A percentile compares a stretch with the other conserved stretches of the same genome.
Conservation (phyloP, 2,113 vertebrate species). For the Ptyas mucosa region DNA sequence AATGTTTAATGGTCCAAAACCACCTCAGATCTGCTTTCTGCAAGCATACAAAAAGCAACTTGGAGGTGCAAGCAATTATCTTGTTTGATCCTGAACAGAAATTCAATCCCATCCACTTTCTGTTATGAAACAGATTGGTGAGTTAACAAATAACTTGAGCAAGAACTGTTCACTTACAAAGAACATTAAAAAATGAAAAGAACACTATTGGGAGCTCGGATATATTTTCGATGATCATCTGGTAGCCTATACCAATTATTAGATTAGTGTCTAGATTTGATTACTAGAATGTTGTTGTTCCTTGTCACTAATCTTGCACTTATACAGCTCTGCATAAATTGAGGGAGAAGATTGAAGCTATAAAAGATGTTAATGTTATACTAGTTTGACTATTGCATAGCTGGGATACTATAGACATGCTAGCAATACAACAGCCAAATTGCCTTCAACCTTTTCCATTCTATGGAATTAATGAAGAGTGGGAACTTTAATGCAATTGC, state of each 20-base stretch:
- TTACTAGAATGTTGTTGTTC: not conserved
- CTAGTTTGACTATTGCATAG: not conserved
- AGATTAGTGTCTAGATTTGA: not conserved
- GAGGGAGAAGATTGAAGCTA: not conserved
- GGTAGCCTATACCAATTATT: not conserved
- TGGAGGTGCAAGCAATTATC: not conserved
- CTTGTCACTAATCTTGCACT: not conserved
- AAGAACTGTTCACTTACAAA: not conserved
- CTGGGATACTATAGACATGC: not conserved
- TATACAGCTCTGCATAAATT: not conserved
- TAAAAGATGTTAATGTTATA: not conserved
- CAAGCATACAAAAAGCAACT: not conserved
- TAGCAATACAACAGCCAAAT: not conserved
- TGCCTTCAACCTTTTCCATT: not conserved
- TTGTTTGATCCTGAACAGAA: not conserved
- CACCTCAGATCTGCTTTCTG: not conserved
- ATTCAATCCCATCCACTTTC: not conserved
- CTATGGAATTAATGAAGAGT: not conserved
- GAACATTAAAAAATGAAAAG: not conserved
- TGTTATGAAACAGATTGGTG: not conserved
- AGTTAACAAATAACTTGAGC: not conserved
- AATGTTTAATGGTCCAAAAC: not conserved
- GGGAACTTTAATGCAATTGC: not conserved
- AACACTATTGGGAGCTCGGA: not conserved
- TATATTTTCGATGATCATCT: not conserved